phyloP scores from a whole-genome alignment of 2,113 vertebrate species.

The Cairina moschata region DNA sequence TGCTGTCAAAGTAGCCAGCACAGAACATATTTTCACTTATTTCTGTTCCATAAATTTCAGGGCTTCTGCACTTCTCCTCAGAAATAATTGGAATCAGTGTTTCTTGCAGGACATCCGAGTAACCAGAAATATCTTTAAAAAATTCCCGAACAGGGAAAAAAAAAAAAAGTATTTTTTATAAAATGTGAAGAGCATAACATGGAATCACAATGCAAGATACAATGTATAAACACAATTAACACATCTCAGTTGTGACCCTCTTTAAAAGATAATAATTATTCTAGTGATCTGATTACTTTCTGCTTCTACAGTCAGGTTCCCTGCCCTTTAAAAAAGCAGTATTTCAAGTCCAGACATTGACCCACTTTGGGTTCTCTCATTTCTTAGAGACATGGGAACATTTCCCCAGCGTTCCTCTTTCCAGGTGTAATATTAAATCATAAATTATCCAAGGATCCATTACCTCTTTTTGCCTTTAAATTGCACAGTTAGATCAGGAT shows the following conservation, averaged over 20 bases:
- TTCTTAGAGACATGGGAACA: background rate
- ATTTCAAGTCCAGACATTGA: background rate
- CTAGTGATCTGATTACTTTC: background rate
- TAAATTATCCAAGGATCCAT: background rate
- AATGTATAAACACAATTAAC: background rate
- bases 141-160: background rate
- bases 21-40: slow-evolving; percentile 91
- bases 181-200: background rate
- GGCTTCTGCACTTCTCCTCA: slow-evolving; percentile 81
- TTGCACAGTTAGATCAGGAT: background rate
- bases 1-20: slow-evolving; percentile 84
- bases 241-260: background rate
- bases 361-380: background rate
- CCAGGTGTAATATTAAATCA: background rate
- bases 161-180: background rate
- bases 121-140: slow-evolving; percentile 74
- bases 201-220: background rate
- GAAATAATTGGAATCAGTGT: slow-evolving; percentile 81
- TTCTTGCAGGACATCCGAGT: slow-evolving; percentile 84
- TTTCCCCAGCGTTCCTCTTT: background rate
- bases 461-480: background rate
- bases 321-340: background rate
- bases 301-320: background rate
- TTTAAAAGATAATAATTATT: background rate
- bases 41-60: slow-evolving; percentile 87